Base-by-base conservation (phyloP, 2,888 invertebrate genomes). In the Acanthosepion lycidas region DNA sequence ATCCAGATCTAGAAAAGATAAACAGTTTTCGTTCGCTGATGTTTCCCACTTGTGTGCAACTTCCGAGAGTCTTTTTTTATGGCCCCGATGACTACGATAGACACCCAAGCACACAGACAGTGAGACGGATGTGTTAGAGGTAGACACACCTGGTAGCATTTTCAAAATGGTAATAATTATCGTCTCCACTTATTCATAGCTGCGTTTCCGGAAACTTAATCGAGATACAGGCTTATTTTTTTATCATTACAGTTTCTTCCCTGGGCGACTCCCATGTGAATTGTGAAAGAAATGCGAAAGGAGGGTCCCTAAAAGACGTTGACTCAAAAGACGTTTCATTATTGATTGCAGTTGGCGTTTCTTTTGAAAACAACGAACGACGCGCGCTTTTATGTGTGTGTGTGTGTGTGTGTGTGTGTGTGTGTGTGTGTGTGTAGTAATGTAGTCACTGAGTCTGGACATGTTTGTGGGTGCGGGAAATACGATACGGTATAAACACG, bases 61-160 rank as follows among this genome's bases (percentile, higher is more conserved):
- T n/a, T 78, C 78, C 78, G 78, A 78, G 78, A 78, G n/a, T n/a
- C 3, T 28, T 78, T n/a, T n/a, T 78, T 78, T 78, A 78, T 78
- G 78, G 12, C 78, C 33, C 78, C 78, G 78, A 78, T 23, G n/a
- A 15, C n/a, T 15, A 78, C n/a, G 15, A 33, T 15, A 78, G 78
- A 33, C 78, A n/a, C 12, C 78, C 15, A 33, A 33, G 15, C 78
- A 33, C n/a, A 78, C n/a, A 78, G n/a, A n/a, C 4, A 78, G 20
- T 59, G 78, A n/a, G 78, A 78, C 78, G 78, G 78, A 78, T 78
- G 78, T 78, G n/a, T n/a, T n/a, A n/a, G n/a, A 33, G 78, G n/a
- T 78, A 33, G 78, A 78, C n/a, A 78, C 78, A 78, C 78, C 78
- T 78, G 78, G 78, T 78, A 78, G 78, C 78, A 78, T 78, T 78